phyloP scores from a whole-genome alignment of 2,888 invertebrate species.

The Drosophila siamana region DNA sequence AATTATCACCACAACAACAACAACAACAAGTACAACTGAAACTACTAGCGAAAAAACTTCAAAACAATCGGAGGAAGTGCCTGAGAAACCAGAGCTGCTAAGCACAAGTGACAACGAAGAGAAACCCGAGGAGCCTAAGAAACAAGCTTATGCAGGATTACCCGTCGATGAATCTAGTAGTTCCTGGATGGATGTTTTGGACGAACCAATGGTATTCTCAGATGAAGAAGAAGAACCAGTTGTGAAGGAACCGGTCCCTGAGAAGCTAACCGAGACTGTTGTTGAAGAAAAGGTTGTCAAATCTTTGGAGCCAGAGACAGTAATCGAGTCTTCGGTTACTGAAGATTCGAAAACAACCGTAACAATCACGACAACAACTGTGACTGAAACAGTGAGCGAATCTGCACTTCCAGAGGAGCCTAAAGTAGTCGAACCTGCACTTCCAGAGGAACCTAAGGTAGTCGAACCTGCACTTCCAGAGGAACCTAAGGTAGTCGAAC shows the following conservation, averaged over 20 bases:
- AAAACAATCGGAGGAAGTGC: conserved; percentile 20
- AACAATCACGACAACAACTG: conserved; percentile 22
- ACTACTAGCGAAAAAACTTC: conserved; percentile 2
- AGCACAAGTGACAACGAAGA: no score
- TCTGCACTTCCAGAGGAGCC: not conserved
- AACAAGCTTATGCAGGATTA: conserved; percentile 75
- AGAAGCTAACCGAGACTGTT: not conserved
- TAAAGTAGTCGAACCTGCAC: conserved; percentile 1
- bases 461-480: conserved; percentile 4
- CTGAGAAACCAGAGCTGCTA: no score
- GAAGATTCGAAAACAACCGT: conserved; percentile 14
- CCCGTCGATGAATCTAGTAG: conserved; percentile 67
- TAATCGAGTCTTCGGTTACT: not conserved
- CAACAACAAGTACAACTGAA: conserved; percentile 8
- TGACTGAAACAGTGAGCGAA: conserved; percentile 18
- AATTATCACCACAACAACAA: conserved; percentile 20
- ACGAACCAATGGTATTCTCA: conserved; percentile 84
- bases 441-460: no score
- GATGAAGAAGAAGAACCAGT: conserved; percentile 78
- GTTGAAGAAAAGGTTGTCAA: conserved; percentile 7
- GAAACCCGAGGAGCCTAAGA: conserved; percentile 44
- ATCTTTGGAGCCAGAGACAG: not conserved
- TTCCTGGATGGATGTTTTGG: conserved; percentile 81
- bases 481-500: conserved; percentile 5
- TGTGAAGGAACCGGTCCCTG: not conserved